These are phyloP conservation scores for Limosa lapponica DNA, from an alignment of 2,797 vertebrate genomes.

Conservation along the genomic window DNA sequence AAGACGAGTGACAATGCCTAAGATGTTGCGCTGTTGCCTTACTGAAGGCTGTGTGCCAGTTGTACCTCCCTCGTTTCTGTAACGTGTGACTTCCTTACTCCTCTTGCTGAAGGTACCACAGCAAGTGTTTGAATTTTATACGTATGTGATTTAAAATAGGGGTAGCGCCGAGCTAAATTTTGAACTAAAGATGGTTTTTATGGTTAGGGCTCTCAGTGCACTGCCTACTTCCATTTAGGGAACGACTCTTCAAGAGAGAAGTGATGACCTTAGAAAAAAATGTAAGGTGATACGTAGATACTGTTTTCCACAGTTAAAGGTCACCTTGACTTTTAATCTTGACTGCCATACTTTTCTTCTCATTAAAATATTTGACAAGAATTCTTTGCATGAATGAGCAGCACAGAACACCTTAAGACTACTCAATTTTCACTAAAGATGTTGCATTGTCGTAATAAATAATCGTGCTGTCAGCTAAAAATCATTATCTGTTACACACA, in stretches of 20 bases:
- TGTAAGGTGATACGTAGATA: constrained; percentile 54
- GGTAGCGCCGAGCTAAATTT: background rate
- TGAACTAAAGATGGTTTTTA: background rate
- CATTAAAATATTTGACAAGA: constrained; percentile 83
- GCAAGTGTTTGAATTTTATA: background rate
- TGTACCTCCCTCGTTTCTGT: background rate
- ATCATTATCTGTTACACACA: constrained; percentile 25
- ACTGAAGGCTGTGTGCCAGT: rapidly evolving
- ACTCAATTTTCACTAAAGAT: constrained; percentile 49
- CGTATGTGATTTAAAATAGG: background rate
- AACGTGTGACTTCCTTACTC: rapidly evolving
- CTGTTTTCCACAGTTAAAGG: constrained; percentile 70
- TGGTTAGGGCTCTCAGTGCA: background rate
- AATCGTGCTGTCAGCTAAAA: constrained; percentile 48
- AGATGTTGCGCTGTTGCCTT: background rate
- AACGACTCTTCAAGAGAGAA: constrained; percentile 43
- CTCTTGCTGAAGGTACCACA: background rate
- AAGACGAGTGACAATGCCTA: background rate
- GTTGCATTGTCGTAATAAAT: constrained; percentile 51
- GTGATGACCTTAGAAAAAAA: constrained; percentile 63
- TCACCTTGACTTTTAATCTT: constrained; percentile 79
- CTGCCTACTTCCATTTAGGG: background rate
- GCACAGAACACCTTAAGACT: constrained; percentile 60
- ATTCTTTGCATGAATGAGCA: constrained; percentile 77
- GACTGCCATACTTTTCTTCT: constrained; percentile 75